Conservation (phyloP, 2,888 invertebrate genomes). For the Megaustenia siamemsis region DNA sequence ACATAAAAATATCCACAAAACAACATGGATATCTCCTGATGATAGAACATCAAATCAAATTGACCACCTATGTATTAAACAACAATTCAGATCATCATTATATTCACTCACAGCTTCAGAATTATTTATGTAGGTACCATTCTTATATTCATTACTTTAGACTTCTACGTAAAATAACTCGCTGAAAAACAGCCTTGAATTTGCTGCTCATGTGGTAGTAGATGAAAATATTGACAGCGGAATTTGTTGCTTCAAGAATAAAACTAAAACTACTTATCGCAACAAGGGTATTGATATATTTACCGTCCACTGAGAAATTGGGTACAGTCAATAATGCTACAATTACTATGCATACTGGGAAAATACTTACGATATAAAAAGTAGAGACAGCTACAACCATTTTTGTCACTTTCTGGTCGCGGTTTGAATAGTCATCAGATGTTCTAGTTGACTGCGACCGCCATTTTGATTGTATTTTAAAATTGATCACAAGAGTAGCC, state of each 20-base stretch:
- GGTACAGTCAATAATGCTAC: slow-evolving; percentile 4
- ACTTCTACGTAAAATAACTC: no score
- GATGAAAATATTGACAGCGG: slow-evolving; percentile 34
- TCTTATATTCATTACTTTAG: no score
- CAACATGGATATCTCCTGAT: no score
- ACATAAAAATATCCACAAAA: no score
- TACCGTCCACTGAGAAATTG: slow-evolving; percentile 3
- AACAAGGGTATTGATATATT: neutral
- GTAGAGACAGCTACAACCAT: slow-evolving; percentile 11
- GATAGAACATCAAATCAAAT: no score
- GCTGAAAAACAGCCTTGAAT: slow-evolving; percentile 19
- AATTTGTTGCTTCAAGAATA: slow-evolving; percentile 17
- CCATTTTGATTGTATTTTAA: slow-evolving; percentile 12
- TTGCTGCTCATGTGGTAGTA: slow-evolving; percentile 42
- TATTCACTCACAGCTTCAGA: no score
- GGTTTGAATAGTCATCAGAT: no score
- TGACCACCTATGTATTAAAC: no score
- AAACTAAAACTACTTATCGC: neutral
- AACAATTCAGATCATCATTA: no score
- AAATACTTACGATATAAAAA: neutral
- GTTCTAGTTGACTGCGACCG: neutral
- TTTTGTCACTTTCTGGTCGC: slow-evolving; percentile 12
- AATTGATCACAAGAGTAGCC: neutral
- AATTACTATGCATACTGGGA: slow-evolving; percentile 4
- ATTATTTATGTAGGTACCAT: no score